A percentile compares a stretch with the other conserved stretches of the same genome.
Evolutionary conservation across 1,140 invertebrate genomes (phyloP).

Genomic region (Atta texana): DNA sequence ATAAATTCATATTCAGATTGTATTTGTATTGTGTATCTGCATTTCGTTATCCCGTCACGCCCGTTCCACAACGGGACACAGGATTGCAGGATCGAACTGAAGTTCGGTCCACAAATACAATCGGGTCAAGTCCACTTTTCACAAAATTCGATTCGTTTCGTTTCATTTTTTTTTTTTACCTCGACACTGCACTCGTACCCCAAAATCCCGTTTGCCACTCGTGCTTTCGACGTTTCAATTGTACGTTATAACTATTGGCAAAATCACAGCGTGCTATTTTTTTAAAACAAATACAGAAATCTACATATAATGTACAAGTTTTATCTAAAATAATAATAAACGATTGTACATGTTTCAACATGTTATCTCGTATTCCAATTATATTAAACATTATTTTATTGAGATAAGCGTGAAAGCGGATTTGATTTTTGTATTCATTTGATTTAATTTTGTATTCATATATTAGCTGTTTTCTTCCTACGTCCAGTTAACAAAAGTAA

Average conservation of each 20-base stretch:
- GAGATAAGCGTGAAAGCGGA: background rate
- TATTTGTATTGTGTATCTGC: constrained; percentile 33
- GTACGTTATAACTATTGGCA: background rate
- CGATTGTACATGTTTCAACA: background rate
- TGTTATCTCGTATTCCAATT: background rate
- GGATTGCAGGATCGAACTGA: background rate
- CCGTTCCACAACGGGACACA: constrained; percentile 12
- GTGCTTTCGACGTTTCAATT: constrained; percentile 24
- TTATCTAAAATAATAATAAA: background rate
- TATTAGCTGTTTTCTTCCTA: constrained; percentile 7
- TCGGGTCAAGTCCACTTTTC: constrained; percentile 49
- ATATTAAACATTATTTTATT: background rate
- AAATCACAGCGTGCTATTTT: background rate
- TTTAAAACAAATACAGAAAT: constrained; percentile 2
- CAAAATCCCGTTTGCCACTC: constrained; percentile 25
- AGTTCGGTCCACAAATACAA: constrained; percentile 7
- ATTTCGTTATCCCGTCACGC: constrained; percentile 55
- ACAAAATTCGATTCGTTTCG: constrained; percentile 4
- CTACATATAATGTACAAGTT: background rate
- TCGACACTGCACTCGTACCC: constrained; percentile 9
- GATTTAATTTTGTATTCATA: background rate
- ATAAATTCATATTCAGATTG: constrained; percentile 27
- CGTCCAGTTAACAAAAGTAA: constrained; percentile 54
- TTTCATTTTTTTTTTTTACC: too few relatives aligned
- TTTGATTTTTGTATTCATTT: background rate